phyloP scores from a whole-genome alignment of 2,797 vertebrate genomes.

The Orestias chungarensis region DNA sequence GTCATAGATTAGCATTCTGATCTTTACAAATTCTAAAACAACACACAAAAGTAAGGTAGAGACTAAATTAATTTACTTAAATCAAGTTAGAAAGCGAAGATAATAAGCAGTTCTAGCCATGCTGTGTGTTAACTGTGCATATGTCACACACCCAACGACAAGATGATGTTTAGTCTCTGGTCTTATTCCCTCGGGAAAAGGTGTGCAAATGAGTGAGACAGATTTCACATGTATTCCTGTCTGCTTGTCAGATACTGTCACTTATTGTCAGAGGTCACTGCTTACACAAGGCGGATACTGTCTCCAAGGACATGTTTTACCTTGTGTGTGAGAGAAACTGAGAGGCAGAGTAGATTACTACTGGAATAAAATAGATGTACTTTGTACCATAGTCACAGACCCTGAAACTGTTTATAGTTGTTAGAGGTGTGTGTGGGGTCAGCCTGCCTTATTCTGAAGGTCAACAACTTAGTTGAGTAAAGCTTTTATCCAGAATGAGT shows the following conservation, averaged over 20 bases:
- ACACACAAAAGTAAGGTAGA: background rate
- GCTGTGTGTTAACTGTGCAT: constrained; percentile 14
- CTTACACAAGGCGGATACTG: constrained; percentile 64
- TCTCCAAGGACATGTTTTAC: constrained; percentile 68
- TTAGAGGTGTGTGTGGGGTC: constrained; percentile 15
- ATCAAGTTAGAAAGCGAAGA: background rate
- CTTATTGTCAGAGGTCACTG: constrained; percentile 76
- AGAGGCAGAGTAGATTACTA: constrained; percentile 47
- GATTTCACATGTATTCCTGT: constrained; percentile 73
- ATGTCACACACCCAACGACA: constrained; percentile 36
- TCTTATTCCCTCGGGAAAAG: constrained; percentile 53
- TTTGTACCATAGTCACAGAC: constrained; percentile 33
- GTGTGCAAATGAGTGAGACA: constrained; percentile 76
- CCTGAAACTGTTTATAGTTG: constrained; percentile 36
- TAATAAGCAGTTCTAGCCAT: constrained; percentile 13
- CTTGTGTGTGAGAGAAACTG: constrained; percentile 55
- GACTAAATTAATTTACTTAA: constrained; percentile 4
- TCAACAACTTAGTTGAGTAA: background rate
- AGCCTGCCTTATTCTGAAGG: constrained; percentile 1
- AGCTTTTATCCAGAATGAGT: background rate
- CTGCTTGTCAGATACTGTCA: constrained; percentile 77
- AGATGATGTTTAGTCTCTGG: constrained; percentile 45
- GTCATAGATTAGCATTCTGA: no score
- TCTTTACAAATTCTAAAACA: constrained; percentile 16
- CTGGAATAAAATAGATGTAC: constrained; percentile 53